phyloP scores from a whole-genome alignment of 1,140 invertebrate genomes.

The Listronotus oregonensis region DNA sequence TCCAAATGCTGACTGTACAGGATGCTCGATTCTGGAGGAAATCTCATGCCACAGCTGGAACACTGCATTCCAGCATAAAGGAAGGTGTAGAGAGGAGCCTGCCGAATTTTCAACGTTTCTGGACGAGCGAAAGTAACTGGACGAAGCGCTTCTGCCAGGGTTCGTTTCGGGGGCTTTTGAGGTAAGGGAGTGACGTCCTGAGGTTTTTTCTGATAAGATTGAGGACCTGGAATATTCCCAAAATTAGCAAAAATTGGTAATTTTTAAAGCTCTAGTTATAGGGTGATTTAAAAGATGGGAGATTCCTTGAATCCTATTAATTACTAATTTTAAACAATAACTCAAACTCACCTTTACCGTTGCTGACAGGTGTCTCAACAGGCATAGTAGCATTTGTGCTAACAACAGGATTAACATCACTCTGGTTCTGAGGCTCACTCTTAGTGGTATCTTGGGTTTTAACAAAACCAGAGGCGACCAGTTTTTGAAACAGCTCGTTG shows the following conservation, averaged over 20 bases:
- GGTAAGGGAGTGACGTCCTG: slow-evolving; percentile 5
- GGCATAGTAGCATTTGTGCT: not conserved
- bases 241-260: no score
- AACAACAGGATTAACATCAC: not conserved
- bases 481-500: slow-evolving; percentile 79
- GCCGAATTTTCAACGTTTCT: slow-evolving; percentile 76
- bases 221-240: no score
- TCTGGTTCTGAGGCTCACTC: slow-evolving; percentile 2
- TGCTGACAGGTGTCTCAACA: not conserved
- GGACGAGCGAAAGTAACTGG: slow-evolving; percentile 69
- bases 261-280: no score
- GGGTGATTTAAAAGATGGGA: no score
- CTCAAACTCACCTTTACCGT: not conserved
- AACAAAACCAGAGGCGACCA: slow-evolving; percentile 85
- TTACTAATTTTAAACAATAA: no score
- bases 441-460: slow-evolving; percentile 50
- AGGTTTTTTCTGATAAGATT: slow-evolving; percentile 56
- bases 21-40: slow-evolving; percentile 84
- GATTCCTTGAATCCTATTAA: no score
- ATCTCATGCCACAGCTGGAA: slow-evolving; percentile 89
- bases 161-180: slow-evolving; percentile 33
- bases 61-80: slow-evolving; percentile 92
- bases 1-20: slow-evolving; percentile 92
- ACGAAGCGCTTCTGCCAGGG: slow-evolving; percentile 56
- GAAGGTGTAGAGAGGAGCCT: slow-evolving; percentile 67